These are phyloP conservation scores for Platyrinchus mystaceus DNA, from an alignment of 2,797 vertebrate species.

Conservation along the genomic window DNA sequence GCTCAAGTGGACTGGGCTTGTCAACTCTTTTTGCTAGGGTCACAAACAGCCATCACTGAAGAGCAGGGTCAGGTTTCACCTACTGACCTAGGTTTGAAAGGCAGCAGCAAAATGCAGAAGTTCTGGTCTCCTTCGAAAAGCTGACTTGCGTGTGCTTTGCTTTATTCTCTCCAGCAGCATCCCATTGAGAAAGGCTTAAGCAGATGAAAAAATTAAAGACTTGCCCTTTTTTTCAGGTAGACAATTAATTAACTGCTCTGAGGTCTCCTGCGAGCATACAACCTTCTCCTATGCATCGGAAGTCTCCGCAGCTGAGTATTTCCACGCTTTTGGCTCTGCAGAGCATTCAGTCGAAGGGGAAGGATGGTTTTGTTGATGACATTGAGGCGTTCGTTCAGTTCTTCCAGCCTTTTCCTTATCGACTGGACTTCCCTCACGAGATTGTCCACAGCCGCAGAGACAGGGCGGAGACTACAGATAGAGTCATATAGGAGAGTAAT, in stretches of 20 bases:
- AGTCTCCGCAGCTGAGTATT: constrained; percentile 50
- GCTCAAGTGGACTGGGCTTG: neutral
- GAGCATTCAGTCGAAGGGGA: constrained; percentile 21
- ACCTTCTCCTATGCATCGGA: constrained; percentile 24
- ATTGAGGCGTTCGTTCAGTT: constrained; percentile 86
- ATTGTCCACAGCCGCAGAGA: constrained; percentile 88
- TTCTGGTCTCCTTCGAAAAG: neutral
- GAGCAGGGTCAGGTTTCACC: neutral
- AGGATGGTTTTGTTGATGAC: constrained; percentile 69
- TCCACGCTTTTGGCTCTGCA: constrained; percentile 57
- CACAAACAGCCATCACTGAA: neutral
- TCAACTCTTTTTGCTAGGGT: neutral
- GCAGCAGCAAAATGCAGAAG: neutral
- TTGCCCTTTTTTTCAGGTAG: neutral
- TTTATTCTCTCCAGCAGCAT: neutral
- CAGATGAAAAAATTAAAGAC: neutral
- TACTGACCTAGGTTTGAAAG: neutral
- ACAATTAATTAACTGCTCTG: constrained; percentile 47
- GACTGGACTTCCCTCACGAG: constrained; percentile 86
- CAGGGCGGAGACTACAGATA: constrained; percentile 83
- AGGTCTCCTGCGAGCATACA: constrained; percentile 35
- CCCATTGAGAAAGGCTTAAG: neutral
- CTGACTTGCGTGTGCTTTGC: neutral
- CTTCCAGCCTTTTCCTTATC: constrained; percentile 84
- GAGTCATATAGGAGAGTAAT: neutral